A percentile compares a stretch with the other conserved stretches of the same genome.
Conservation (phyloP, 1,140 invertebrate species). For the Lordiphosa stackelbergi region DNA sequence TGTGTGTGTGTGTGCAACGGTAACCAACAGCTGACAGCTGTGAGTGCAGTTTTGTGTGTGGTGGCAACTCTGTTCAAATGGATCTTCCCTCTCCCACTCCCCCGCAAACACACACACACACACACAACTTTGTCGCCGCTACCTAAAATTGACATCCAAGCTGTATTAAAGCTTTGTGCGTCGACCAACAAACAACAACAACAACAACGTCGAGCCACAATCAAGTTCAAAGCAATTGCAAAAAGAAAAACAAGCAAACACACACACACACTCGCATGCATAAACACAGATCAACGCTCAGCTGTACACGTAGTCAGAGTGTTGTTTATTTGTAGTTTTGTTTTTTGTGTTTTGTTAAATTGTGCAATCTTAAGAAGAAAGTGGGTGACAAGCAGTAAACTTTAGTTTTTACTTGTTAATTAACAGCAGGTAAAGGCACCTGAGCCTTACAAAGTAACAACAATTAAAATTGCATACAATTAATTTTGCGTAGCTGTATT, state of each 20-base stretch:
- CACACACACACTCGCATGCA: conserved; percentile 23
- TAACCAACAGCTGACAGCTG: conserved; percentile 69
- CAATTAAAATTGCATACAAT: conserved; percentile 6
- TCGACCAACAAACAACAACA: conserved; percentile 23
- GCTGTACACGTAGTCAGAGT: conserved; percentile 67
- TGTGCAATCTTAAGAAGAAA: conserved; percentile 46
- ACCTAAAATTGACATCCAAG: conserved; percentile 1
- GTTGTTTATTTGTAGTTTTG: conserved; percentile 38
- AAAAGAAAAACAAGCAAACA: conserved; percentile 30
- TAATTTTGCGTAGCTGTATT: not conserved
- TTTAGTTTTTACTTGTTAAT: conserved; percentile 37
- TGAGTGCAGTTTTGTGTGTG: conserved; percentile 50
- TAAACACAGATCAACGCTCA: conserved; percentile 35
- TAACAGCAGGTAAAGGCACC: conserved; percentile 13
- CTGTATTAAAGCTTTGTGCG: conserved; percentile 28
- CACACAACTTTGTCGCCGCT: conserved; percentile 6
- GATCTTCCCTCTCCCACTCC: conserved; percentile 26
- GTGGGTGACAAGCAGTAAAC: conserved; percentile 11
- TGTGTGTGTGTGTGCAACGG: conserved; percentile 34
- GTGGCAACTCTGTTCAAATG: conserved; percentile 42
- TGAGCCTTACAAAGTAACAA: conserved; percentile 13
- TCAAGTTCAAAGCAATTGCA: conserved; percentile 68
- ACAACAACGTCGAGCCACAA: conserved; percentile 30
- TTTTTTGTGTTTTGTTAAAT: conserved; percentile 38
- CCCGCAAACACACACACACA: conserved; percentile 31